These are phyloP conservation scores for Zaprionus nigranus DNA, from an alignment of 1,140 invertebrate species.

Conservation along the genomic window DNA sequence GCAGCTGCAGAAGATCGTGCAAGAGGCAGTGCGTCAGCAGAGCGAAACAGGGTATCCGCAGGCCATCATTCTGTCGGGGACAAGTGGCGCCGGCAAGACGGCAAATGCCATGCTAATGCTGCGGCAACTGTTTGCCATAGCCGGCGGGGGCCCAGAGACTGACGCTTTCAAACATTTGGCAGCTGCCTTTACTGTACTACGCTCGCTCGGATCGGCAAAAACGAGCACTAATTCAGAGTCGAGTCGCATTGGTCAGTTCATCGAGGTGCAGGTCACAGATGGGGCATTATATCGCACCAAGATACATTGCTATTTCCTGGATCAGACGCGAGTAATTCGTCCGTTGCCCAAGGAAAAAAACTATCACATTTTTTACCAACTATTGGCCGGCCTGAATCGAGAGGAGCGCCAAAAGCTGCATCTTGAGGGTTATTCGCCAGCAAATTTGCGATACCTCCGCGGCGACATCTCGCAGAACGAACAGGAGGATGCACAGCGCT, in stretches of 20 bases:
- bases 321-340: constrained; percentile 95
- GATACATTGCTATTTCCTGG: constrained; percentile 96
- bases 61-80: constrained; percentile 95
- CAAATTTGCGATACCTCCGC: constrained; percentile 92
- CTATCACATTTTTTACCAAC: constrained; percentile 99
- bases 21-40: constrained; percentile 96
- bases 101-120: constrained; percentile 96
- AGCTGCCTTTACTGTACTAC: constrained; percentile 96
- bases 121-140: constrained; percentile 95
- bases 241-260: constrained; percentile 97
- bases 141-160: constrained; percentile 96
- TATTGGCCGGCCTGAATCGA: constrained; percentile 94
- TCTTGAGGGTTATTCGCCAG: constrained; percentile 92
- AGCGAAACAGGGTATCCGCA: constrained; percentile 97
- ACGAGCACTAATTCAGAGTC: constrained; percentile 96
- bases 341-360: constrained; percentile 95
- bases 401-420: constrained; percentile 95
- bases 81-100: constrained; percentile 97
- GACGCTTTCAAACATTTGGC: constrained; percentile 98
- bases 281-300: constrained; percentile 97
- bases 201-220: constrained; percentile 95
- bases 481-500: constrained; percentile 90
- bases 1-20: constrained; percentile 94
- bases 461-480: constrained; percentile 91
- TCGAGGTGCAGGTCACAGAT: constrained; percentile 98